Base-by-base conservation (phyloP, 1,140 invertebrate genomes). In the Penaeus vannamei region DNA sequence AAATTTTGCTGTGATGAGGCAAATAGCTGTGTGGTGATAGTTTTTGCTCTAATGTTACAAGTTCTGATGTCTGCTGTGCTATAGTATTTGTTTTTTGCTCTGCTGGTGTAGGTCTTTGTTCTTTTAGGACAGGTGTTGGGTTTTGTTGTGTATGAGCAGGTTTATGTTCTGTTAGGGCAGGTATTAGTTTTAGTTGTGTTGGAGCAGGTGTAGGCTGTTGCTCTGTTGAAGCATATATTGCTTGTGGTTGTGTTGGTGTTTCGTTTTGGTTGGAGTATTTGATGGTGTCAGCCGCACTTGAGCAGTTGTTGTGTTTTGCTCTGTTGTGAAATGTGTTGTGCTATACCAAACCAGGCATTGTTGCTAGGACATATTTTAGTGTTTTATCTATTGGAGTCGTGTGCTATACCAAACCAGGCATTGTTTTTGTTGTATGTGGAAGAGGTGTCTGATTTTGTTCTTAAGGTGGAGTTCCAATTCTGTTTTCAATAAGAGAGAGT, bases 121-220 rank as follows among this genome's bases (percentile, higher is more conserved):
- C 59, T 81, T 26, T 46, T 81, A 26, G 17, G 29, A 77, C 72
- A 20, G 86, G 86, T 87, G 72, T 84, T 42, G 29, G 66, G 26
- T 84, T 72, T 86, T 76, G 60, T 90, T 66, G 36, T 1, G 61
- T 22, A 60, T 29, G 12, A 60, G 66, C 53, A 53, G 89, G 62
- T 83, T 12, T 42, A 46, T 72, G 26, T 61, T 26, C 79, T 85
- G 22, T 29, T 29, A 77, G 26, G 62, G 59, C 19, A 46, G 42
- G 85, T 84, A 59, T 61, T 72, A 76, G 29, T 86, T 86, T 60
- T 36, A 62, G 85, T 60, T 90, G 62, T n/a, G 53, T 60, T 83
- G 76, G 80, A 64, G 32, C 42, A 61, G 22, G 89, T 84, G 81
- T 76, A 69, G 77, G 32, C 66, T 90, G 81, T 72, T 29, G 46